Evolutionary conservation across 2,888 invertebrate genomes (phyloP), one percentile per base, ranked within the genome.

Genomic region (Tuberolachnus salignus): DNA sequence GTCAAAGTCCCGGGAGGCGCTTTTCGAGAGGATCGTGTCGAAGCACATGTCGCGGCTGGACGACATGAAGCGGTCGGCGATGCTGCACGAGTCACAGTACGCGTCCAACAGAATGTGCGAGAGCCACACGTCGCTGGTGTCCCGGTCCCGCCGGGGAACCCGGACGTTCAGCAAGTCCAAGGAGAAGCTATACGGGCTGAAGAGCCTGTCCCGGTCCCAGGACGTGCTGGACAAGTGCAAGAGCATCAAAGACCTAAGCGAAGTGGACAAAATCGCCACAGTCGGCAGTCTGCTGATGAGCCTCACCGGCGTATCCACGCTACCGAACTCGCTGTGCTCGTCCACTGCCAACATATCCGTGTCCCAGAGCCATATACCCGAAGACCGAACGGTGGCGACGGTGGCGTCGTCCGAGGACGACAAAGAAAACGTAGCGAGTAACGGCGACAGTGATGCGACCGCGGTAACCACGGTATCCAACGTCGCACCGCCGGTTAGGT

Each of bases 1-100:
- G 78, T 88, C 88, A 49, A 88, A 88, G 82, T 88, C 88, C 0
- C 85, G 88, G 3, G 88, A 88, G 81, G 87, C 87, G 2, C 83
- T 88, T 46, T 85, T 87, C 63, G 88, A 88, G 80, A 81, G 82
- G 69, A 87, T 88, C 0, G 86, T 87, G 19, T 85, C 86, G 59
- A 84, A 83, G 80, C 82, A 82, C 59, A 74, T 42, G 3, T 4
- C 34, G 81, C 71, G 82, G 80, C 55, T 59, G 73, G 80, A 61
- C 61, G 86, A 85, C 80, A 85, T 85, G 73, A 81, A 86, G 0
- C 83, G 86, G 21, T 83, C 85, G 23, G 85, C 85, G 1, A 84
- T 85, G 13, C 83, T 85, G 3, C 82, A 85, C 67, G 86, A 86
- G 63, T 86, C 86, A 69, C 83, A 83, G 80, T 81, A 83, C 57